Conservation (phyloP, 30 jellyfish, hydroid and myxozoan species). For the Hydra vulgaris region DNA sequence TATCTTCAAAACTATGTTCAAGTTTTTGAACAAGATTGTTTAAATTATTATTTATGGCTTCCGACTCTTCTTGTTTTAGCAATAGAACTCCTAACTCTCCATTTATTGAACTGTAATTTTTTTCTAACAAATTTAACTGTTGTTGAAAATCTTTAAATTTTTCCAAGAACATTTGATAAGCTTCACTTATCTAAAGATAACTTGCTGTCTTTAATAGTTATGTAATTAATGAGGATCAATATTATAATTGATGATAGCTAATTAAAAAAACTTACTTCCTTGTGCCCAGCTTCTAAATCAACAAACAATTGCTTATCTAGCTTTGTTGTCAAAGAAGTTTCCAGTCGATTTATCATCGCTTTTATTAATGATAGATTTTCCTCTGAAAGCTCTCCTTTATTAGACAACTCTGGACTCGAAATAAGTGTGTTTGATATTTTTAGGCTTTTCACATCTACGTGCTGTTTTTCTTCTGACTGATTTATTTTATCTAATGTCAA, state of each 20-base stretch:
- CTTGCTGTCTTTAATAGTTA: too few species aligned
- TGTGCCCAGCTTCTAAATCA: background rate
- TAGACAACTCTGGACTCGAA: background rate
- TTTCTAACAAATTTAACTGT: background rate
- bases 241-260: background rate
- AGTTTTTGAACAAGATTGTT: constrained; percentile 8
- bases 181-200: background rate
- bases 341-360: background rate
- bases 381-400: constrained; percentile 7
- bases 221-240: too few species aligned
- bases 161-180: background rate
- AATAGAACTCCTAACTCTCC: background rate
- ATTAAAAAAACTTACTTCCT: background rate
- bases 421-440: background rate
- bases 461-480: background rate
- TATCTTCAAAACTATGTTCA: constrained; percentile 19
- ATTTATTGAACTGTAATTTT: background rate
- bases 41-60: background rate
- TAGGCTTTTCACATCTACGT: background rate
- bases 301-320: background rate
- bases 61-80: constrained; percentile 10
- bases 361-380: constrained; percentile 5
- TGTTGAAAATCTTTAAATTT: background rate
- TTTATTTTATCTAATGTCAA: background rate
- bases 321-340: background rate